Conservation (phyloP, 2,888 invertebrate genomes). For the Cryptocheilus praepositus region DNA sequence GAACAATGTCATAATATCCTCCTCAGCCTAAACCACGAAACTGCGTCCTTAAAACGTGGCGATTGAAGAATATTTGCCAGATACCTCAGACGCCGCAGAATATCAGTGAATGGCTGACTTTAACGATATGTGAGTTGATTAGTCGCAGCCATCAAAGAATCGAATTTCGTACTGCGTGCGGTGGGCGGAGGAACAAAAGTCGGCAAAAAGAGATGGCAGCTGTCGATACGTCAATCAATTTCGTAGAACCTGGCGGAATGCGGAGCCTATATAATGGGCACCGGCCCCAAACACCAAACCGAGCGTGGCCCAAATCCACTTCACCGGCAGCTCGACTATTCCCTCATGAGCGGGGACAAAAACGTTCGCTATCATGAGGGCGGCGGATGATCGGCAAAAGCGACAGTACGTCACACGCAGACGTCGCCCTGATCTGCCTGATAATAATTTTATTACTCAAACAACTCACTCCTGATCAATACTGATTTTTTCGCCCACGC, state of each 20-base stretch:
- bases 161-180: constrained; percentile 38
- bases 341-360: background rate
- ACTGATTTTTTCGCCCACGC: too few relatives aligned
- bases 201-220: constrained; percentile 51
- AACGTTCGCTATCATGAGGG: background rate
- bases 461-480: too few relatives aligned
- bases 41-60: too few relatives aligned
- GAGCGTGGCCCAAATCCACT: constrained; percentile 5
- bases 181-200: constrained; percentile 43
- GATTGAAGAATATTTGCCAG: too few relatives aligned
- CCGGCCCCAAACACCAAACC: background rate
- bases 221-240: constrained; percentile 67
- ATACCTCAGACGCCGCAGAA: too few relatives aligned
- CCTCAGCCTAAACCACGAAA: too few relatives aligned
- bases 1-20: too few relatives aligned
- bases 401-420: constrained; percentile 2
- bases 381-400: background rate
- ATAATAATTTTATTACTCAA: too few relatives aligned
- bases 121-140: too few relatives aligned
- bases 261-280: constrained; percentile 21
- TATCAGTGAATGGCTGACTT: too few relatives aligned
- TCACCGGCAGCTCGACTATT: background rate
- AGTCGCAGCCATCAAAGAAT: background rate
- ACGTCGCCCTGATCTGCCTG: background rate
- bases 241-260: constrained; percentile 36